Base-by-base conservation (phyloP, 2,113 vertebrate species). In the Nannospalax galili region DNA sequence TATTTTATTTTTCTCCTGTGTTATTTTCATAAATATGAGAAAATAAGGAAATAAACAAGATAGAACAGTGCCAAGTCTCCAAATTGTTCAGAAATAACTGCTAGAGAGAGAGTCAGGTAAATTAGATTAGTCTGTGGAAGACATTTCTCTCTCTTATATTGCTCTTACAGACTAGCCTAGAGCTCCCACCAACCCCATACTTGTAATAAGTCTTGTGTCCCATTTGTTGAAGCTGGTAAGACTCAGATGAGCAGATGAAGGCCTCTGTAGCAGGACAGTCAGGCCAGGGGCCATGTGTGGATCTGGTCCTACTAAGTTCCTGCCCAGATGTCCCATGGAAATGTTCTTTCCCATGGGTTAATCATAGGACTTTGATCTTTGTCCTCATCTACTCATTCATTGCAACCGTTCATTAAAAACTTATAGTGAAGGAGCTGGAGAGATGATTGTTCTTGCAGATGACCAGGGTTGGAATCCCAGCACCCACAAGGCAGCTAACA, bases 31-130 rank as follows among this genome's bases (percentile, higher is more conserved):
- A 95, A 93, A 35, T 52, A 65, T 84, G 65, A 92, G 72, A 81
- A 96, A 94, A 92, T 90, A 95, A 92, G 72, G 78, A 96, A 94
- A 92, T 90, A 95, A 70, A 37, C 78, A 92, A 94, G 58, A 93
- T 75, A 52, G 48, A 62, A 73, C 65, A 35, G 30, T 91, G 88
- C 93, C 73, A 94, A 84, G 95, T 65, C 56, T 93, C 52, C 45
- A 88, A 84, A 88, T 90, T 92, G 72, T 78, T 52, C 85, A 26
- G 28, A 16, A 96, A 94, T 92, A 85, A 65, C 56, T 88, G 26
- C 17, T 88, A 45, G 22, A 88, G 28, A 22, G 37, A 35, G 37
- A 92, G 22, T 37, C 84, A 90, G 64, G 87, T 88, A 93, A 92
- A 81, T 9, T 32, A 88, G 4, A 84, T 93, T 93, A 62, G 5